Conservation (phyloP, 2,888 invertebrate species). For the Drosophila yooni region DNA sequence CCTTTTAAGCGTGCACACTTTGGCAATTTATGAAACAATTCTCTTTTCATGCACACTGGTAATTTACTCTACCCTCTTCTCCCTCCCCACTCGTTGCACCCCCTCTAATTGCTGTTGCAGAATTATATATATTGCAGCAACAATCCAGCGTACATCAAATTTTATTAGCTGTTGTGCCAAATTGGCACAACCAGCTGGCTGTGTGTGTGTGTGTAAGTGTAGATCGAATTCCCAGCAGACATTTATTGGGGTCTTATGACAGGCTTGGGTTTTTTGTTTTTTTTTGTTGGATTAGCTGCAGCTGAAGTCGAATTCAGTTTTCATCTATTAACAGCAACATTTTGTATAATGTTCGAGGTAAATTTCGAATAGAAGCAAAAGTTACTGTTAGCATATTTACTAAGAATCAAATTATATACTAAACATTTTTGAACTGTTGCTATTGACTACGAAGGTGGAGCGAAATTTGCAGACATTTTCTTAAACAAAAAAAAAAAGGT, state of each 20-base stretch:
- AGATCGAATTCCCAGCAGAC: constrained; percentile 9
- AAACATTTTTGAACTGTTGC: neutral
- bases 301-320: constrained; percentile 14
- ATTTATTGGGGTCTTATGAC: constrained; percentile 23
- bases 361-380: neutral
- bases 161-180: constrained; percentile 53
- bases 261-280: neutral
- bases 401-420: neutral
- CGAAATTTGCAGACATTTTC: neutral
- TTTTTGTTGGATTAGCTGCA: neutral
- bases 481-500: no score
- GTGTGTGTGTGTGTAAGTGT: neutral
- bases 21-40: constrained; percentile 48
- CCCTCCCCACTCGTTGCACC: constrained; percentile 1
- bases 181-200: constrained; percentile 34
- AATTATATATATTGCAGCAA: constrained; percentile 17
- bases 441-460: no score
- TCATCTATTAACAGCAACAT: constrained; percentile 25
- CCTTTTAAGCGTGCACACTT: constrained; percentile 53
- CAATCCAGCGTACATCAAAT: constrained; percentile 25
- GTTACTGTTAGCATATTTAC: neutral
- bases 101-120: constrained; percentile 47
- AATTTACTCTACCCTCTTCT: neutral
- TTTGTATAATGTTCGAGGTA: neutral
- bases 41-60: neutral